These are phyloP conservation scores for Rhea americana DNA, from an alignment of 2,113 vertebrate species.

Conservation along the genomic window DNA sequence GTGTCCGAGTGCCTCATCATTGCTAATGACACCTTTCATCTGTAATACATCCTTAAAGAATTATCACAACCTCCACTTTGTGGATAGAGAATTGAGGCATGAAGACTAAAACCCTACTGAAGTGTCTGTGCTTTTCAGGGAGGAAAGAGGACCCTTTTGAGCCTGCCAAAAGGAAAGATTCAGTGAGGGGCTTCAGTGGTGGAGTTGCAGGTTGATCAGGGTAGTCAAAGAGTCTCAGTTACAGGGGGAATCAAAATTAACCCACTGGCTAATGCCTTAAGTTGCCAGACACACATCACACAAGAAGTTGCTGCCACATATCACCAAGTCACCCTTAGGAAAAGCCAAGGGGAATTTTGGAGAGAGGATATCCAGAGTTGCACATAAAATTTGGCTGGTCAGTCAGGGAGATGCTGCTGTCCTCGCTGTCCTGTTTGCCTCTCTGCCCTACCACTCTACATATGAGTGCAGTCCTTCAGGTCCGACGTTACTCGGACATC, in stretches of 20 bases:
- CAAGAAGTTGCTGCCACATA: background rate
- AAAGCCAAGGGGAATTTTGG: background rate
- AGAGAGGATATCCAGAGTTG: background rate
- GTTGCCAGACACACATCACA: background rate
- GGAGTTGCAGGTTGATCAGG: background rate
- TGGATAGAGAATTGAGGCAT: background rate
- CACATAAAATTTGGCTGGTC: background rate
- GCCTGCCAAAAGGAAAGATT: background rate
- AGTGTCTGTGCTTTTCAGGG: accelerated
- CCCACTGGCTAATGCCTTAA: background rate
- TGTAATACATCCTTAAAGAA: background rate
- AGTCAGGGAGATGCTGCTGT: background rate
- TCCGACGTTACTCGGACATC: background rate
- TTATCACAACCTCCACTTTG: background rate
- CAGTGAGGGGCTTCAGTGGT: background rate
- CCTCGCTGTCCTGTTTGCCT: accelerated
- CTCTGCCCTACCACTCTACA: background rate
- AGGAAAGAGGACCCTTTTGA: background rate
- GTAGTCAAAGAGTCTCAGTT: background rate
- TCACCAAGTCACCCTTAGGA: background rate
- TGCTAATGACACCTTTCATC: accelerated
- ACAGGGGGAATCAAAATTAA: background rate
- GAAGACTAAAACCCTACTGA: background rate
- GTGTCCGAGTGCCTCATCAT: background rate
- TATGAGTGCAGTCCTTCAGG: background rate